Conservation (phyloP, 2,797 vertebrate genomes). For the Cottoperca gobio region DNA sequence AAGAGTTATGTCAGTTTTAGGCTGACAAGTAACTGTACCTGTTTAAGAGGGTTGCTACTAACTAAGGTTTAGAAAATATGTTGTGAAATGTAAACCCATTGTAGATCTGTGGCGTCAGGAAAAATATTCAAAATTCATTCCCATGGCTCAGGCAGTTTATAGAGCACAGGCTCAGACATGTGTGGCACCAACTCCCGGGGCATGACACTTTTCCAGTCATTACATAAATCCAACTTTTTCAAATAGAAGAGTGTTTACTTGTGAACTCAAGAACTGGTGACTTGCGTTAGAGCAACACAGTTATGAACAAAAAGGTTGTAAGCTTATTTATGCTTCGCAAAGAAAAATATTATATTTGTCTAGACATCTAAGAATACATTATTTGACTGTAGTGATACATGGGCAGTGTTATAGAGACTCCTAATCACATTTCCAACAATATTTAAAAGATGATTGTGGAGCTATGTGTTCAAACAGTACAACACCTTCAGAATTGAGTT, state of each 20-base stretch:
- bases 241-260: background rate
- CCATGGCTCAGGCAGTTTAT: conserved; percentile 1
- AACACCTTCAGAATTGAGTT: conserved; percentile 98
- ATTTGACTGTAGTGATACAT: background rate
- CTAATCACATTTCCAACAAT: background rate
- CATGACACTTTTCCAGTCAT: background rate
- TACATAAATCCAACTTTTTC: conserved; percentile 25
- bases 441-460: background rate
- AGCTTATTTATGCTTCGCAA: background rate
- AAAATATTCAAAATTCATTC: conserved; percentile 30
- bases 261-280: conserved; percentile 6
- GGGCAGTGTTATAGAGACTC: background rate
- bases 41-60: background rate
- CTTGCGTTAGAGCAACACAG: background rate
- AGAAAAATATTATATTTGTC: conserved; percentile 4
- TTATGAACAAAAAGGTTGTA: background rate
- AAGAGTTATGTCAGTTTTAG: background rate
- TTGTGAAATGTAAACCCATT: background rate
- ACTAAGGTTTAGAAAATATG: background rate
- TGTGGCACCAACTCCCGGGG: conserved; percentile 4
- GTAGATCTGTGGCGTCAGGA: background rate
- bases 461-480: background rate
- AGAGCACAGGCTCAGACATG: conserved; percentile 53
- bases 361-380: background rate
- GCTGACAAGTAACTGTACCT: background rate